A percentile compares a stretch with the other conserved stretches of the same genome.
phyloP scores from a whole-genome alignment of 92 coral and sea anemone species.

The Plumapathes pennacea region DNA sequence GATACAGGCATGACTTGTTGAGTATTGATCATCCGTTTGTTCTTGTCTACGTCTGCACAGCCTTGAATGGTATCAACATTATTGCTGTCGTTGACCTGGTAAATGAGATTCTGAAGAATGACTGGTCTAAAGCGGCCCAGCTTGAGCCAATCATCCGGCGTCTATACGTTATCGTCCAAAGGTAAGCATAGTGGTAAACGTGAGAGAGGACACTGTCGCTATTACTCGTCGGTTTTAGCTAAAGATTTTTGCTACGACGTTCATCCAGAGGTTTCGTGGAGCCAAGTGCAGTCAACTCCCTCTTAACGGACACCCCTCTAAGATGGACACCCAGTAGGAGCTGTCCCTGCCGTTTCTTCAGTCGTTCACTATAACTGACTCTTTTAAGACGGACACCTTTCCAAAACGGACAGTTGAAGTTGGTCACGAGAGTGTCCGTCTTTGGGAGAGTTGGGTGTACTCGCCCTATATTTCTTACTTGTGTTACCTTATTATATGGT shows the following conservation, averaged over 20 bases:
- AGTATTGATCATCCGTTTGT: neutral
- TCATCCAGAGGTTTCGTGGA: too few species aligned
- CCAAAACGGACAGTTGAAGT: too few species aligned
- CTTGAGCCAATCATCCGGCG: constrained; percentile 67
- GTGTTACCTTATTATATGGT: too few species aligned
- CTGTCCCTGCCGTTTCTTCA: too few species aligned
- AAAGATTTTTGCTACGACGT: too few species aligned
- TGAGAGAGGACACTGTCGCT: too few species aligned
- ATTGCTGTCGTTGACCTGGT: constrained; percentile 77
- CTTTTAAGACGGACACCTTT: too few species aligned
- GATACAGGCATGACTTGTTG: neutral
- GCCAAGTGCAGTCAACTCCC: neutral
- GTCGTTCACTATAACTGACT: too few species aligned
- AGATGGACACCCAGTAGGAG: neutral
- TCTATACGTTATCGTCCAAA: constrained; percentile 77
- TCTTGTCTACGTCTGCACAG: constrained; percentile 8
- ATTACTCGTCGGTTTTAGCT: too few species aligned
- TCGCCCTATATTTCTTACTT: too few species aligned
- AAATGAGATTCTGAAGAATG: constrained; percentile 69
- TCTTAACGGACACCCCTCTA: neutral
- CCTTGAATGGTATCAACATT: constrained; percentile 55
- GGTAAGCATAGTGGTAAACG: constrained; percentile 42
- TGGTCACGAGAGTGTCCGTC: too few species aligned
- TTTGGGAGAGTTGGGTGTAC: too few species aligned
- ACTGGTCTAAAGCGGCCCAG: constrained; percentile 78